phyloP scores from a whole-genome alignment of 2,797 vertebrate genomes.

The Pachyuromys duprasi region DNA sequence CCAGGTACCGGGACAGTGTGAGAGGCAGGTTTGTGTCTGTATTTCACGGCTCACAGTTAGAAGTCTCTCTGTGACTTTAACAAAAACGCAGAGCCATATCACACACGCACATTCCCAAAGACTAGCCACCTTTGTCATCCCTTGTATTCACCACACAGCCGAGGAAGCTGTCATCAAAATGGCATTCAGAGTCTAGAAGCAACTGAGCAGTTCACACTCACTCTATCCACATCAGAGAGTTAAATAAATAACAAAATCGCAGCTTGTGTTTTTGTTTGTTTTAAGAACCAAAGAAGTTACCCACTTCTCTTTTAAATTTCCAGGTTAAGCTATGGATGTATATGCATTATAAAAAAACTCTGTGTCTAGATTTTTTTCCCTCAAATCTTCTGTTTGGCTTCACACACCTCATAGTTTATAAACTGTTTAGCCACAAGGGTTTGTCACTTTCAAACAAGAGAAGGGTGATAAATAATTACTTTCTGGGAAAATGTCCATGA shows the following conservation, averaged over 20 bases:
- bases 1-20: accelerated
- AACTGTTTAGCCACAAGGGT: neutral
- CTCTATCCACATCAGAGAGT: neutral
- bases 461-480: slow-evolving; percentile 12
- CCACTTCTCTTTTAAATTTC: neutral
- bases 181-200: slow-evolving; percentile 38
- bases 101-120: neutral
- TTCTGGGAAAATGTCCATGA: slow-evolving; percentile 9
- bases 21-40: neutral
- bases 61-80: neutral
- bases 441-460: slow-evolving; percentile 23
- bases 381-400: neutral
- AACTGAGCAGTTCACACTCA: slow-evolving; percentile 28
- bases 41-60: neutral
- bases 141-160: neutral
- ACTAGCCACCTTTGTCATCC: neutral
- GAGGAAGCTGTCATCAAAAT: neutral
- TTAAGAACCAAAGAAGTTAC: neutral
- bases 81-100: neutral
- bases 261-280: neutral
- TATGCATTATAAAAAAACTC: neutral
- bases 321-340: neutral
- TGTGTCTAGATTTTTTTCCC: neutral
- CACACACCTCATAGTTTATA: neutral
- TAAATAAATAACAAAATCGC: neutral